Base-by-base conservation (phyloP, 1,140 invertebrate genomes). In the Ips typographus region DNA sequence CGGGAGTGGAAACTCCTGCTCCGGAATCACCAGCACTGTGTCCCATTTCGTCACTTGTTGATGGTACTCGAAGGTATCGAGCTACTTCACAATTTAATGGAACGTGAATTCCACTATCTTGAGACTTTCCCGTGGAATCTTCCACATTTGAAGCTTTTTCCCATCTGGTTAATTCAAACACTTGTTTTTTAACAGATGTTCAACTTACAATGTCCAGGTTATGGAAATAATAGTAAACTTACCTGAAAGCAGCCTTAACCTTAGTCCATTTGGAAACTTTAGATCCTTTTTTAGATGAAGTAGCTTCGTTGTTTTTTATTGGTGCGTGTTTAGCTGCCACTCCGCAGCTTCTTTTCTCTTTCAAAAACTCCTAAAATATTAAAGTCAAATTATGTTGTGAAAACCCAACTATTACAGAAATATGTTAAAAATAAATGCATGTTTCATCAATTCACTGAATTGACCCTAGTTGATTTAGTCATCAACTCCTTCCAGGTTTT, bases 241-340 rank as follows among this genome's bases (percentile, higher is more conserved):
- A 92, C 74, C 88, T 89, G 55, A 74, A 74, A 3, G 91, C 91
- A 37, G 91, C 90, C 79, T 92, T 92, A 4, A 93, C 91, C 78
- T 89, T 88, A 1, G 89, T 92, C 91, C 91, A 93, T 74, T 92
- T 91, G 1, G 91, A 92, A 4, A 91, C 84, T 78, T 90, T 86
- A 0, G 83, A 77, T 5, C 42, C 6, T 49, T 49, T 49, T 6
- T 22, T 49, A 22, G 44, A 49, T 22, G 22, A 22, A 22, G 22
- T 47, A 47, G n/a, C 22, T 22, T 22, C 22, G 22, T 22, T 22
- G 22, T 22, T 22, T 22, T 22, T 22, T 22, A 22, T 22, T 51
- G 59, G 22, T 67, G 70, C 72, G n/a, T 22, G 22, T 22, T 22
- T 22, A 51, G 40, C 59, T 71, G 22, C 22, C 22, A 22, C 22